Percentiles rank a stretch among this genome's conserved stretches.
Conservation (phyloP, 2,113 vertebrate genomes). For the Rhagologus leucostigma region DNA sequence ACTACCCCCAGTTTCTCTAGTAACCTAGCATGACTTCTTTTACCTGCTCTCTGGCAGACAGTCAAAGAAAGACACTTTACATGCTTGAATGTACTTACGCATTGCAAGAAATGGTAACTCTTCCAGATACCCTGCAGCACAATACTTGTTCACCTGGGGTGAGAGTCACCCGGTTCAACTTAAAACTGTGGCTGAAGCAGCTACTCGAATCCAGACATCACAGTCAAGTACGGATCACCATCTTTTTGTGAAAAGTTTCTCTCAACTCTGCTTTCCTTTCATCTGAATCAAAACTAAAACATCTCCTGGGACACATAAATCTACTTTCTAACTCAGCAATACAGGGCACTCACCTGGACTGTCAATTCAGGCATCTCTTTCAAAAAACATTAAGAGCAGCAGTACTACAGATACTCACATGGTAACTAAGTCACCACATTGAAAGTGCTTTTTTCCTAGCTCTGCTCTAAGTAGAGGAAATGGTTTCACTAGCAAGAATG, state of each 20-base stretch:
- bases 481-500: not conserved
- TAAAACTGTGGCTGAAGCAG: not conserved
- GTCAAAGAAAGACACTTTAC: not conserved
- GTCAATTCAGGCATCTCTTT: not conserved
- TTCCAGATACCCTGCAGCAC: not conserved
- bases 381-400: not conserved
- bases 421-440: not conserved
- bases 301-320: not conserved
- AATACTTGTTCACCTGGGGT: not conserved
- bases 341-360: not conserved
- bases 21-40: not conserved
- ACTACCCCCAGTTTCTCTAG: not conserved
- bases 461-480: not conserved
- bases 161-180: not conserved
- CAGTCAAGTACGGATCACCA: not conserved
- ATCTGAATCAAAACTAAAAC: not conserved
- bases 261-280: not conserved
- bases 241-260: rapidly evolving
- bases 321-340: not conserved
- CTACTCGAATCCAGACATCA: not conserved
- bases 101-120: not conserved
- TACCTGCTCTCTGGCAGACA: not conserved
- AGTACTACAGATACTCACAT: not conserved
- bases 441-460: not conserved
- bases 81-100: not conserved